Conservation (phyloP, 2,113 vertebrate genomes). For the Macquaria australasica region DNA sequence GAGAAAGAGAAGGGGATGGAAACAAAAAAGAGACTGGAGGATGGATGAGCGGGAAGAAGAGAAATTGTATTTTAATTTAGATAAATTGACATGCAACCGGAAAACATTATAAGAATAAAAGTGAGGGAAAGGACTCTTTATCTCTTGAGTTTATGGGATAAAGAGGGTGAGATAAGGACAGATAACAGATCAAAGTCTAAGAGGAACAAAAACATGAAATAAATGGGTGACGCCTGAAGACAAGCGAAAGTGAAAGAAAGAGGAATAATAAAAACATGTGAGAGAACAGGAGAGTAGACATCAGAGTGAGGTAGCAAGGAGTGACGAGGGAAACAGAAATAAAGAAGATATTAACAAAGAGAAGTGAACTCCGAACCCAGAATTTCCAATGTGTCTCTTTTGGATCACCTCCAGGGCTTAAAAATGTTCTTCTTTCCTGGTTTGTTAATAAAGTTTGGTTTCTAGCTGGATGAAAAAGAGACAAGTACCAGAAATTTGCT, state of each 20-base stretch:
- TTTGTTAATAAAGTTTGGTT: neutral
- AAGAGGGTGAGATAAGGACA: conserved; percentile 13
- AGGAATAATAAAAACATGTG: neutral
- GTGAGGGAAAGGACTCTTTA: neutral
- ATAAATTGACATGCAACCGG: neutral
- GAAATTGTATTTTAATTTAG: conserved; percentile 6
- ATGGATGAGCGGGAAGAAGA: neutral
- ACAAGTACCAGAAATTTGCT: neutral
- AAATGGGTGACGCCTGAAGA: neutral
- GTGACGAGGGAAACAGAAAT: neutral
- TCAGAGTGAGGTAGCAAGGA: neutral
- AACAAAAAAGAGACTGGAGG: neutral
- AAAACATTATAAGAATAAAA: neutral
- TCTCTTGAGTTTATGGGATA: too few species aligned
- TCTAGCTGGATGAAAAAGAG: neutral
- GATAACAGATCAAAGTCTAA: conserved; percentile 23
- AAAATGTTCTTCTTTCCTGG: neutral
- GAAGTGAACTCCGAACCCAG: neutral
- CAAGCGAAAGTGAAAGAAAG: conserved; percentile 29
- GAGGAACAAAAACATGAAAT: neutral
- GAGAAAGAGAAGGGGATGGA: neutral
- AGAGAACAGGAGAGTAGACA: neutral
- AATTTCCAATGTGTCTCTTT: neutral
- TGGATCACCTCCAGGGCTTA: neutral
- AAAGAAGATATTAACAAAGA: neutral